Percentiles rank a stretch among this genome's conserved stretches.
phyloP scores from a whole-genome alignment of 2,888 invertebrate genomes.

The Drosophila picticornis region DNA sequence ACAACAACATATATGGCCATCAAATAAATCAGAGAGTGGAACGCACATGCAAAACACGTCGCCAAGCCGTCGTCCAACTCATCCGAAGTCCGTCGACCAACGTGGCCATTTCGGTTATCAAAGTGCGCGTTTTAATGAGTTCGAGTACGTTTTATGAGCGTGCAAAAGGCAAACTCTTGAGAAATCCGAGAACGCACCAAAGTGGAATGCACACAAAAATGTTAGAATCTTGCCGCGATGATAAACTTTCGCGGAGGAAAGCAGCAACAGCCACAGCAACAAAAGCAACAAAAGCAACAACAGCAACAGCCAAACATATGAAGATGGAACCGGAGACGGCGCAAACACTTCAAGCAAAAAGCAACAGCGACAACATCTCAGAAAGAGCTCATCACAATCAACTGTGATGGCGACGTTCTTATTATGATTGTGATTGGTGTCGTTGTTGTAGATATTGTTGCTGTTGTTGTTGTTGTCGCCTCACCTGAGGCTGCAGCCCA shows the following conservation, averaged over 20 bases:
- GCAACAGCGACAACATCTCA: constrained; percentile 39
- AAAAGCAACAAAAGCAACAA: constrained; percentile 4
- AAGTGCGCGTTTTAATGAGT: constrained; percentile 80
- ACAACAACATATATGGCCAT: constrained; percentile 51
- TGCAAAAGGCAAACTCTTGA: constrained; percentile 67
- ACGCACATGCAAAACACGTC: constrained; percentile 78
- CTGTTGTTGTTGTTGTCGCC: constrained; percentile 27
- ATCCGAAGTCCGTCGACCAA: constrained; percentile 14
- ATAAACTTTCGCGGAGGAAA: constrained; percentile 73
- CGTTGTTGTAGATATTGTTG: constrained; percentile 33
- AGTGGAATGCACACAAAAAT: constrained; percentile 81
- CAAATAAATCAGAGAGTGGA: constrained; percentile 70
- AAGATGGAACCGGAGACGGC: constrained; percentile 11
- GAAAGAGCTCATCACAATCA: constrained; percentile 72
- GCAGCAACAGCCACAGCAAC: constrained; percentile 22
- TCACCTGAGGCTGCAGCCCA: constrained; percentile 39
- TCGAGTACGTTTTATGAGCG: constrained; percentile 80
- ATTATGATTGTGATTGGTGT: constrained; percentile 79
- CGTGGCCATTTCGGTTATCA: constrained; percentile 76
- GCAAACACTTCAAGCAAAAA: constrained; percentile 40
- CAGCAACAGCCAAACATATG: constrained; percentile 7
- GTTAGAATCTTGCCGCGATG: constrained; percentile 79
- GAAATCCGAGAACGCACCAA: constrained; percentile 75
- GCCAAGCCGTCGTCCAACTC: constrained; percentile 30
- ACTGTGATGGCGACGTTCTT: constrained; percentile 69